Evolutionary conservation across 2,113 vertebrate species (phyloP), one percentile per base, ranked within the genome.

Genomic region (Aptenodytes forsteri): DNA sequence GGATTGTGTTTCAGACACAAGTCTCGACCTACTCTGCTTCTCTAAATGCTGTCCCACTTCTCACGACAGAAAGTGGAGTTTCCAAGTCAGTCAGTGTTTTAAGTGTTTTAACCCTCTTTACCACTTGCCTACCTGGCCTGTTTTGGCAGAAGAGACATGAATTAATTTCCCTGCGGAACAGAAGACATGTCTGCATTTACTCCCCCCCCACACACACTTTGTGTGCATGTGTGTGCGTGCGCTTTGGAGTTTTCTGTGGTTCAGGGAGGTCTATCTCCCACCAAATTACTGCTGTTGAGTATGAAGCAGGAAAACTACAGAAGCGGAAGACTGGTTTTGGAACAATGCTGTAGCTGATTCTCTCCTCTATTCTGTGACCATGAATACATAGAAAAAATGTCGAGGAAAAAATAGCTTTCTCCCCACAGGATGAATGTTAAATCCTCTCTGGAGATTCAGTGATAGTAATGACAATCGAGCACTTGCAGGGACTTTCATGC

Each of bases 341-440:
- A 58, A 87, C 83, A 82, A 83, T 42, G 23, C 23, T 55, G 32
- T 67, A 66, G 20, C 38, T 90, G 58, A 20, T 77, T 88, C 30
- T 80, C 47, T 87, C 32, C 19, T 75, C 38, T 79, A 2, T 87
- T 91, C 55, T 76, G 61, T 77, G 75, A 72, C 65, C 44, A 46
- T 30, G 14, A 69, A 71, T 26, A 46, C 20, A n/a, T 2, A 87
- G 44, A 30, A 82, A 91, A 79, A 80, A 22, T 3, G 11, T 58
- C 40, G 54, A 80, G 58, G 46, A 80, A 87, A 94, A 89, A 87
- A 47, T 1, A 86, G 58, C n/a, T 54, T 70, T 90, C 73, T 15
- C 38, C 42, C 59, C 23, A 79, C n/a, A 66, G 54, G 70, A 80
- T 73, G 87, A 73, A 72, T 73, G 54, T 65, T 92, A 95, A 95